Percentiles rank a stretch among this genome's conserved stretches.
These are phyloP conservation scores for Shargacucullia verbasci DNA, from an alignment of 2,888 invertebrate species.

Conservation along the genomic window DNA sequence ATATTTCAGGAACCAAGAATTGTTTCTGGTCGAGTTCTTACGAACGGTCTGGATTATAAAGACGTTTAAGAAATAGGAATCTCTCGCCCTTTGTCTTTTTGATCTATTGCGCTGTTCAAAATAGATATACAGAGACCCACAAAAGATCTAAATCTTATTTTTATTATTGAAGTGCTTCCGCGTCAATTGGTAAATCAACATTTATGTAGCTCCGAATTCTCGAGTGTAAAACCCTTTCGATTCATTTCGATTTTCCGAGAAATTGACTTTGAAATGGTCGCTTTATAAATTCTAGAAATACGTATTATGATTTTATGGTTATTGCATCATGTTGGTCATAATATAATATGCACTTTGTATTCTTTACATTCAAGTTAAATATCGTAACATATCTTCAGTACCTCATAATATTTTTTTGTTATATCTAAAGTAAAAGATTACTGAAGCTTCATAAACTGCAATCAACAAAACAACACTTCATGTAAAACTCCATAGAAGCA, in stretches of 20 bases:
- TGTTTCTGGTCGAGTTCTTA: slow-evolving; percentile 37
- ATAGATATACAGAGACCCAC: slow-evolving; percentile 13
- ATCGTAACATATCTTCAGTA: no score
- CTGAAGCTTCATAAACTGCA: no score
- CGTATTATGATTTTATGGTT: slow-evolving; percentile 3
- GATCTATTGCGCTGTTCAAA: slow-evolving; percentile 29
- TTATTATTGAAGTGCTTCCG: slow-evolving; percentile 18
- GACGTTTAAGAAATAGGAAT: slow-evolving; percentile 50
- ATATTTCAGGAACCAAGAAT: slow-evolving; percentile 54
- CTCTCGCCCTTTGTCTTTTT: slow-evolving; percentile 36
- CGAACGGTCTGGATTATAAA: slow-evolving; percentile 55
- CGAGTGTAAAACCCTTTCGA: slow-evolving; percentile 1
- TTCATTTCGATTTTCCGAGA: slow-evolving; percentile 23
- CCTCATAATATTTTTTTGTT: no score
- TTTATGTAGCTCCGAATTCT: slow-evolving; percentile 10
- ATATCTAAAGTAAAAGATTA: no score
- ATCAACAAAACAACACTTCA: no score
- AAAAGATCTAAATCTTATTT: slow-evolving; percentile 9
- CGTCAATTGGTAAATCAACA: slow-evolving; percentile 13
- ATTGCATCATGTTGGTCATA: neutral
- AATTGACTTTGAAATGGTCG: slow-evolving; percentile 8
- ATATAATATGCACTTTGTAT: no score
- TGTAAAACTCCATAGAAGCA: no score
- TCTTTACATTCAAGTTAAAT: no score
- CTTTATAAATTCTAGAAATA: slow-evolving; percentile 13